These are phyloP conservation scores for Chelon labrosus DNA, from an alignment of 2,797 vertebrate species.

Conservation along the genomic window DNA sequence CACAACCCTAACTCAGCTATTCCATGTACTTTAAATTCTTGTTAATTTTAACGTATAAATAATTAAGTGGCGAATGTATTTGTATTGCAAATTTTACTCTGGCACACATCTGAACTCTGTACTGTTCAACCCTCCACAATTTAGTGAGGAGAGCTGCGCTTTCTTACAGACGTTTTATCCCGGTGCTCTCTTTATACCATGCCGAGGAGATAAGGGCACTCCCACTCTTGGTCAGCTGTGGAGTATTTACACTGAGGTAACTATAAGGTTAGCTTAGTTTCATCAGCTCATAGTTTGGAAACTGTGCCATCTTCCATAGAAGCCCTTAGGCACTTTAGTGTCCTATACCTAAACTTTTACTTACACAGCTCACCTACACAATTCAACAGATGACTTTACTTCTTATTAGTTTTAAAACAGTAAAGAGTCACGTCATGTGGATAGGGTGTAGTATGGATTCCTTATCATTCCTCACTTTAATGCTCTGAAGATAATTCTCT, in stretches of 20 bases:
- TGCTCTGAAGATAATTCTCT: constrained; percentile 50
- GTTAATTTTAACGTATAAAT: constrained; percentile 32
- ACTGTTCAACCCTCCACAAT: constrained; percentile 69
- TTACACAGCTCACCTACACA: constrained; percentile 24
- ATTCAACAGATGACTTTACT: constrained; percentile 18
- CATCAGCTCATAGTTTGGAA: constrained; percentile 66
- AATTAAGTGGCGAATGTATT: constrained; percentile 23
- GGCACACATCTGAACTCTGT: constrained; percentile 63
- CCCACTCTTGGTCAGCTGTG: constrained; percentile 60
- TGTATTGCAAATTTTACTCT: constrained; percentile 46
- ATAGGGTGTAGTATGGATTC: constrained; percentile 15
- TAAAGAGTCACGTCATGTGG: constrained; percentile 21
- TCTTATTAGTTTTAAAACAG: constrained; percentile 19
- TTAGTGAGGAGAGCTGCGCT: constrained; percentile 49
- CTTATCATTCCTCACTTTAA: constrained; percentile 34
- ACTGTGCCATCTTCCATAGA: constrained; percentile 47
- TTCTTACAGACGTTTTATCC: constrained; percentile 64
- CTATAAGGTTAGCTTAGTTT: constrained; percentile 70
- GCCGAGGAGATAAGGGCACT: constrained; percentile 63
- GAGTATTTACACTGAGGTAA: constrained; percentile 65
- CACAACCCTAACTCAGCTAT: not conserved
- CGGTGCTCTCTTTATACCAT: constrained; percentile 41
- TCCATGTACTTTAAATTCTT: constrained; percentile 1
- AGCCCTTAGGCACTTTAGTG: constrained; percentile 34
- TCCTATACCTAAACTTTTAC: constrained; percentile 47